These are phyloP conservation scores for Motacilla alba DNA, from an alignment of 2,113 vertebrate species.

Conservation along the genomic window DNA sequence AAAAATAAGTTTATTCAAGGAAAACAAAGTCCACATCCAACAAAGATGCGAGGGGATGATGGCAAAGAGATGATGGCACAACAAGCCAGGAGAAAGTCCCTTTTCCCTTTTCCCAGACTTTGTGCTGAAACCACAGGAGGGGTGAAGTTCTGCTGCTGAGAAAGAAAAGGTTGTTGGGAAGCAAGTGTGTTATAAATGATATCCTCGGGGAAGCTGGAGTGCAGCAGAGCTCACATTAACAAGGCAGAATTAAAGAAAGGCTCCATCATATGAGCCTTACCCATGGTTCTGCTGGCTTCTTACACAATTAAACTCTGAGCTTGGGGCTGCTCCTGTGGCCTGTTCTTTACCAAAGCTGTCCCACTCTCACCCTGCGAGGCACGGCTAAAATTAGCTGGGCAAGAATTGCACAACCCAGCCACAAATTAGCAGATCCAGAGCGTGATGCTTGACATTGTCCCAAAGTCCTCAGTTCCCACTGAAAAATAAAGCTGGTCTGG, in stretches of 20 bases:
- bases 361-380: rapidly evolving
- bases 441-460: background rate
- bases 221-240: background rate
- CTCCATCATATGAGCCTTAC: background rate
- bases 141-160: background rate
- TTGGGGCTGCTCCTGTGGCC: background rate
- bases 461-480: background rate
- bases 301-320: background rate
- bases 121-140: background rate
- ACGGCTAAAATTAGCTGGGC: background rate
- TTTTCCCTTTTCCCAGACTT: background rate
- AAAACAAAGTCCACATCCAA: background rate
- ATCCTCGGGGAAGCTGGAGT: background rate
- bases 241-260: background rate
- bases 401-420: background rate
- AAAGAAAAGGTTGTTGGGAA: background rate
- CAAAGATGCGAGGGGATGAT: background rate
- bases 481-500: background rate
- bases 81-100: background rate
- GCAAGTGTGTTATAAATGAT: background rate
- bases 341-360: background rate
- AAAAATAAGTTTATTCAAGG: background rate
- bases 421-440: background rate
- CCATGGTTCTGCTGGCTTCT: background rate
- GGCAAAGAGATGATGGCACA: background rate